Evolutionary conservation across 1,140 invertebrate species (phyloP).

Genomic region (Euglossa dilemma): DNA sequence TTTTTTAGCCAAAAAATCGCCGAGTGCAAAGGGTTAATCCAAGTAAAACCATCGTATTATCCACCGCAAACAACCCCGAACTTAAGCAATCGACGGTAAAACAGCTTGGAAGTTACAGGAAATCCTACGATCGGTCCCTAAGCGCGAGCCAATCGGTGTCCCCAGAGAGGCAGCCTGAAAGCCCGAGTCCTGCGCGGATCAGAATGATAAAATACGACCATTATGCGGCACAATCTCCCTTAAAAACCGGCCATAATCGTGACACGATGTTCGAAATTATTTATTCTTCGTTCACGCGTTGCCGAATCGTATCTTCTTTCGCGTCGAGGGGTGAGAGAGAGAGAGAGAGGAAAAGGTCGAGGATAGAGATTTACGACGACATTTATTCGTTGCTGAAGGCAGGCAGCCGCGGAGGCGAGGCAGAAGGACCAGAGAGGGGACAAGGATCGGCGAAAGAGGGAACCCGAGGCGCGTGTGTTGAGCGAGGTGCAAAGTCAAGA

Average conservation of each 20-base stretch:
- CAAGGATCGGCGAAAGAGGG: background rate
- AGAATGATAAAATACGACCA: background rate
- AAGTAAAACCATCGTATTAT: too few relatives aligned
- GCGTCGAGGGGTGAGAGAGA: too few relatives aligned
- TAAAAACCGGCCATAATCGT: background rate
- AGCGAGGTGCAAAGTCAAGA: slow-evolving; percentile 32
- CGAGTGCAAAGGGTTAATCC: too few relatives aligned
- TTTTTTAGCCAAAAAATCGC: too few relatives aligned
- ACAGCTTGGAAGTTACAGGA: too few relatives aligned
- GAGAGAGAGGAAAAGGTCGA: background rate
- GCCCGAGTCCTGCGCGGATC: background rate
- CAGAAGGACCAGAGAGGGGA: too few relatives aligned
- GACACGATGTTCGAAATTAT: slow-evolving; percentile 12
- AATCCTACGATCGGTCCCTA: too few relatives aligned
- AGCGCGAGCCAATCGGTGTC: too few relatives aligned
- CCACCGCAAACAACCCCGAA: too few relatives aligned
- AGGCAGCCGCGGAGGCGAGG: too few relatives aligned
- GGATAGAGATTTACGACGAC: slow-evolving; percentile 5
- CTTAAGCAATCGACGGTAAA: too few relatives aligned
- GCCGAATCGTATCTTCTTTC: background rate
- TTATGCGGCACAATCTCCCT: background rate
- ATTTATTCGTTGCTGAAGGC: background rate
- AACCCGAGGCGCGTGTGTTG: background rate
- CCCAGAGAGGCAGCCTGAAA: too few relatives aligned
- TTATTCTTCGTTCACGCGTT: background rate